Base-by-base conservation (phyloP, 2,113 vertebrate genomes). In the Aegotheles bennettii region DNA sequence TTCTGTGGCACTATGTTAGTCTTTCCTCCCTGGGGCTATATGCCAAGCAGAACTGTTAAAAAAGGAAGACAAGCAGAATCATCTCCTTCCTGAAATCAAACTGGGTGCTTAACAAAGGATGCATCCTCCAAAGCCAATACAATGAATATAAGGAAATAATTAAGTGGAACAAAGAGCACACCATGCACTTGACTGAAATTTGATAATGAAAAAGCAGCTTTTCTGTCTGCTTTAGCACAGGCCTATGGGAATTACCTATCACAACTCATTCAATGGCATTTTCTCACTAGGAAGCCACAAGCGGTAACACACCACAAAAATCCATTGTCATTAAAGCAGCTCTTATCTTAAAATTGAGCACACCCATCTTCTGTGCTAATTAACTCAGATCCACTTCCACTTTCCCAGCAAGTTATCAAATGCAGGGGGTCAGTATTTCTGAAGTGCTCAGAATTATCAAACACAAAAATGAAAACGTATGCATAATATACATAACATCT, bases 401-500 rank as follows among this genome's bases (percentile, higher is more conserved):
- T 53, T 86, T 28, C 50, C 84, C 24, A 60, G 25, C 9, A 47
- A 26, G 14, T 19, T 60, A 35, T 6, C 33, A 56, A 79, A 57
- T 7, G 20, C 4, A 67, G 6, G 20, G 25, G 17, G 1, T 18
- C 40, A 45, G 7, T 9, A 85, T 16, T 45, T 48, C 36, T 50
- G 2, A 81, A 57, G 23, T n/a, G 5, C 31, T 25, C 28, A 21
- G 7, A 90, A 59, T 31, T 53, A n/a, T 4, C 33, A 45, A 26
- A 51, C 0, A 16, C 9, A 25, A 63, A 16, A 7, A 24, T 13
- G 38, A 16, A 50, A 79, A 51, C 1, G 7, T 2, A 8, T 4
- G 9, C 0, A 1, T 29, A 61, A 65, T 6, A 25, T 3, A 16
- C 11, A 0, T 9, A 64, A 71, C 14, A 73, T 1, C 19, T 33